These are phyloP conservation scores for Rhinoraja longicauda DNA, from an alignment of 2,797 vertebrate genomes.

Conservation along the genomic window DNA sequence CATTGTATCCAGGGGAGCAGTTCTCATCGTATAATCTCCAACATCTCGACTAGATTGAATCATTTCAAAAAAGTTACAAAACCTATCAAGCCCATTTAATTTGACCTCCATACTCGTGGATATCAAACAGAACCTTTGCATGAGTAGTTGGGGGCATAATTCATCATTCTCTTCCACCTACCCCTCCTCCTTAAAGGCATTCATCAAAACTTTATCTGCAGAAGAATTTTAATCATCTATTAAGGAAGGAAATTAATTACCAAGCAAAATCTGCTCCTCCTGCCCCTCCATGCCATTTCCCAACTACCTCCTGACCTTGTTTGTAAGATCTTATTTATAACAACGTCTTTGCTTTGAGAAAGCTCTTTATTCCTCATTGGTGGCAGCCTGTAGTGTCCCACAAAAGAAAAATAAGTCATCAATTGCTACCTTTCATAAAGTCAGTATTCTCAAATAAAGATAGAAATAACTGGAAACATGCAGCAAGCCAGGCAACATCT, in stretches of 20 bases:
- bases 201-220: neutral
- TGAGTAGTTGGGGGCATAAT: neutral
- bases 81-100: too few species aligned
- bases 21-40: neutral
- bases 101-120: neutral
- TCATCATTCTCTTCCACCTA: neutral
- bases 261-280: neutral
- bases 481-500: too few species aligned
- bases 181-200: neutral
- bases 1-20: neutral
- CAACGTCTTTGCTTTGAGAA: neutral
- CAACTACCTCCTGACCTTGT: neutral
- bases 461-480: too few species aligned
- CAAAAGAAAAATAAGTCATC: neutral
- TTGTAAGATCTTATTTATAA: neutral
- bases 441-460: too few species aligned
- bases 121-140: too few species aligned
- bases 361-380: neutral
- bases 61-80: too few species aligned
- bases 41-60: neutral
- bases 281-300: too few species aligned
- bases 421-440: neutral
- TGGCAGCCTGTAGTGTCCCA: neutral
- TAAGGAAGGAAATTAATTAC: neutral
- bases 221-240: neutral